Evolutionary conservation across 2,888 invertebrate genomes (phyloP).

Genomic region (Polietes domitor): DNA sequence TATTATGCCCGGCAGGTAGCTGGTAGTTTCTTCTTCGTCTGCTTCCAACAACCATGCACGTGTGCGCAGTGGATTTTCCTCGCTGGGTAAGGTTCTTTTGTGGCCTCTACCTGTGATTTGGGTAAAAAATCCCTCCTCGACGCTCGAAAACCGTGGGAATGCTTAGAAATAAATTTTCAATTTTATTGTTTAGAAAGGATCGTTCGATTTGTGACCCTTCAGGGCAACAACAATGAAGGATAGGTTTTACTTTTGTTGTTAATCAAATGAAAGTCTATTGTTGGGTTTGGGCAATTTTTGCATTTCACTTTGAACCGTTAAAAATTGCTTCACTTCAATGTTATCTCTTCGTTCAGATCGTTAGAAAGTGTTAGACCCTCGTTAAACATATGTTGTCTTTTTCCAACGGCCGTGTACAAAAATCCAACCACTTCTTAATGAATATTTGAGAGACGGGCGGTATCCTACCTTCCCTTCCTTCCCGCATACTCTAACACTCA

Average conservation of each 20-base stretch:
- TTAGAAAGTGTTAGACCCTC: conserved; percentile 75
- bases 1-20: conserved; percentile 53
- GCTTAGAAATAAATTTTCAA: conserved; percentile 27
- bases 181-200: conserved; percentile 49
- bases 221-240: conserved; percentile 48
- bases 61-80: conserved; percentile 50
- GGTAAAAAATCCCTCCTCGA: neutral
- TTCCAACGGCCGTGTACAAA: neutral
- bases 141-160: conserved; percentile 57
- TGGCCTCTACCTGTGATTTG: conserved; percentile 41
- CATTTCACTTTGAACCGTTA: conserved; percentile 35
- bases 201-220: neutral
- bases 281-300: conserved; percentile 4
- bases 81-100: conserved; percentile 15
- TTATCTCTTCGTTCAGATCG: conserved; percentile 8
- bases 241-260: conserved; percentile 30
- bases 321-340: conserved; percentile 45
- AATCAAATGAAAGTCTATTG: conserved; percentile 7
- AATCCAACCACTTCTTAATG: neutral
- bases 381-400: conserved; percentile 77
- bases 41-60: conserved; percentile 61
- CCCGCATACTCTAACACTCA: too few relatives aligned
- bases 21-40: conserved; percentile 39
- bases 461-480: neutral
- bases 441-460: neutral